Evolutionary conservation across 2,888 invertebrate species (phyloP).

Genomic region (Argyra leucocephala): DNA sequence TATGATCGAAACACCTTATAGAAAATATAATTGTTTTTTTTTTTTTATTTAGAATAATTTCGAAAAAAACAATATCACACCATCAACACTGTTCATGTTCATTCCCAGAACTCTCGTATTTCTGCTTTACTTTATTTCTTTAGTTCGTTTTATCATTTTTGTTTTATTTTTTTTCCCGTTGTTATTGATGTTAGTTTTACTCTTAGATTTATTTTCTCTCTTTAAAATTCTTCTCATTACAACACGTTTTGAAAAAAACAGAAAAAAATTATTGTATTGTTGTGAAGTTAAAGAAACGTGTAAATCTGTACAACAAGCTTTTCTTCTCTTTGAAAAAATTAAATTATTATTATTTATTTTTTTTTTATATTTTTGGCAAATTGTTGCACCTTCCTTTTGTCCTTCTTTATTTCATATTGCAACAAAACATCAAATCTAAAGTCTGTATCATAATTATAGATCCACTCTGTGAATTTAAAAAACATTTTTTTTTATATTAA

Average conservation of each 20-base stretch:
- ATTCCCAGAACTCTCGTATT: slow-evolving; percentile 3
- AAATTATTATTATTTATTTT: neutral
- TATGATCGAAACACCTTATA: too few relatives aligned
- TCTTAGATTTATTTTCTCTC: neutral
- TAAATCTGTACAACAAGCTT: neutral
- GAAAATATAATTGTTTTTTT: too few relatives aligned
- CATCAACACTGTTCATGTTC: neutral
- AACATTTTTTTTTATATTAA: too few relatives aligned
- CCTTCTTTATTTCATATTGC: too few relatives aligned
- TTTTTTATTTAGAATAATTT: too few relatives aligned
- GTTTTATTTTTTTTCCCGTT: neutral
- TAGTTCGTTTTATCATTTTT: neutral
- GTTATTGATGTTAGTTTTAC: neutral
- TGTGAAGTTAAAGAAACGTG: neutral
- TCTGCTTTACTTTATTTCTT: neutral
- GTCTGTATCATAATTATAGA: too few relatives aligned
- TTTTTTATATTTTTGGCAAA: neutral
- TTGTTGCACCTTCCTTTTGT: neutral
- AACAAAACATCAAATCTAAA: too few relatives aligned
- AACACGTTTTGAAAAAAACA: neutral
- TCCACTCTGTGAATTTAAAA: too few relatives aligned
- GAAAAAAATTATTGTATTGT: slow-evolving; percentile 1
- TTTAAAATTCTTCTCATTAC: neutral
- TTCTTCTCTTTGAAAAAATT: too few relatives aligned
- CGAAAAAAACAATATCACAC: neutral